Evolutionary conservation across 1,140 invertebrate genomes (phyloP).

Genomic region (Pinna nobilis): DNA sequence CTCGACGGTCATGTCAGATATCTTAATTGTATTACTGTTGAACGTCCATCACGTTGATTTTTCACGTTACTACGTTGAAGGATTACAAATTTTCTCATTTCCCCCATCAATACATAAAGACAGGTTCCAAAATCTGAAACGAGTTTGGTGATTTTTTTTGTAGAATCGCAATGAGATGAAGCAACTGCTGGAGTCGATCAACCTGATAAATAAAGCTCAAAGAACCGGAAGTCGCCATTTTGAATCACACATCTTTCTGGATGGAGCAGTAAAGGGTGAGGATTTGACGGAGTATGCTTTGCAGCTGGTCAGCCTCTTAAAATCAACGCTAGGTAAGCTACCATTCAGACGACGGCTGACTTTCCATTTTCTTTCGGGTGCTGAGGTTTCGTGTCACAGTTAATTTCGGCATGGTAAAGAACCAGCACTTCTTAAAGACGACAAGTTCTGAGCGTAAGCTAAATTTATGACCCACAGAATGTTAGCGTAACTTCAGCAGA

Average conservation of each 20-base stretch:
- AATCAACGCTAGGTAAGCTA: conserved; percentile 53
- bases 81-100: too few species aligned
- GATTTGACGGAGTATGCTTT: conserved; percentile 53
- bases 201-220: conserved; percentile 47
- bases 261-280: conserved; percentile 54
- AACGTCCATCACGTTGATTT: too few species aligned
- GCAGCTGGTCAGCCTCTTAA: conserved; percentile 52
- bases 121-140: too few species aligned
- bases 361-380: too few species aligned
- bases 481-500: too few species aligned
- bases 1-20: too few species aligned
- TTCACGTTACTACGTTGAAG: too few species aligned
- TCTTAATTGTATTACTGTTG: too few species aligned
- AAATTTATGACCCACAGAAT: too few species aligned
- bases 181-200: conserved; percentile 57
- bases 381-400: too few species aligned
- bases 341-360: neutral
- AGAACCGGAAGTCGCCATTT: conserved; percentile 41
- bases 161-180: conserved; percentile 58
- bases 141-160: neutral
- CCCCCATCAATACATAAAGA: too few species aligned
- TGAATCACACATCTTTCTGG: conserved; percentile 65
- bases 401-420: neutral
- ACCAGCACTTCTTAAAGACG: neutral
- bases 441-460: too few species aligned